phyloP scores from a whole-genome alignment of 1,140 invertebrate genomes.

The Theocolax elegans region DNA sequence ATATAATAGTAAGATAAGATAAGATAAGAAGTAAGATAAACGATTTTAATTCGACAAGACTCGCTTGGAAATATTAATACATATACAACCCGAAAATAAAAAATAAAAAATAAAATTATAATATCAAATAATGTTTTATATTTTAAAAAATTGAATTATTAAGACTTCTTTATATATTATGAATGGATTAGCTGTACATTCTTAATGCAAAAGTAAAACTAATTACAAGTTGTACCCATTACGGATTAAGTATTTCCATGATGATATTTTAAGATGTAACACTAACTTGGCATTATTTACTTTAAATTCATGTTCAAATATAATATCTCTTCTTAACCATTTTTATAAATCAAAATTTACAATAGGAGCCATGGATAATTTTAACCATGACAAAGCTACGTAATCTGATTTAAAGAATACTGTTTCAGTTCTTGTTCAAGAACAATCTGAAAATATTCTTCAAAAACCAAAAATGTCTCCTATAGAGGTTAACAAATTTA shows the following conservation, averaged over 20 bases:
- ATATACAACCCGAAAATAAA: neutral
- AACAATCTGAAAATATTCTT: neutral
- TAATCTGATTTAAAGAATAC: constrained; percentile 35
- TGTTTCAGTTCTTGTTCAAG: constrained; percentile 36
- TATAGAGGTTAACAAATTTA: neutral
- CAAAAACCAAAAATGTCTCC: constrained; percentile 23
- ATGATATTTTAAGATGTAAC: constrained; percentile 30
- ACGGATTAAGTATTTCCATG: constrained; percentile 35
- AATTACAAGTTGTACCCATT: constrained; percentile 29
- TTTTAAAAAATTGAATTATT: constrained; percentile 12
- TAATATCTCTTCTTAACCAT: constrained; percentile 34
- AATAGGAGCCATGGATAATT: constrained; percentile 41
- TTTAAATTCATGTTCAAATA: neutral
- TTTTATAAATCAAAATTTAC: constrained; percentile 35
- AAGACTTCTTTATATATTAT: constrained; percentile 30
- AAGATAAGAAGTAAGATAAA: too few species aligned
- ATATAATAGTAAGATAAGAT: too few species aligned
- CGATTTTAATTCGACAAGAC: neutral
- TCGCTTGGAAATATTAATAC: neutral
- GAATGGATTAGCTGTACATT: constrained; percentile 26
- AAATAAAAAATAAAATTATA: constrained; percentile 15
- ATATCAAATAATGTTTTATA: constrained; percentile 27
- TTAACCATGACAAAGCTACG: constrained; percentile 41
- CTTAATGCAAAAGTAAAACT: constrained; percentile 17
- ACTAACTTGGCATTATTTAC: constrained; percentile 28